Evolutionary conservation across 1,140 invertebrate genomes (phyloP).

Genomic region (Zaprionus capensis): DNA sequence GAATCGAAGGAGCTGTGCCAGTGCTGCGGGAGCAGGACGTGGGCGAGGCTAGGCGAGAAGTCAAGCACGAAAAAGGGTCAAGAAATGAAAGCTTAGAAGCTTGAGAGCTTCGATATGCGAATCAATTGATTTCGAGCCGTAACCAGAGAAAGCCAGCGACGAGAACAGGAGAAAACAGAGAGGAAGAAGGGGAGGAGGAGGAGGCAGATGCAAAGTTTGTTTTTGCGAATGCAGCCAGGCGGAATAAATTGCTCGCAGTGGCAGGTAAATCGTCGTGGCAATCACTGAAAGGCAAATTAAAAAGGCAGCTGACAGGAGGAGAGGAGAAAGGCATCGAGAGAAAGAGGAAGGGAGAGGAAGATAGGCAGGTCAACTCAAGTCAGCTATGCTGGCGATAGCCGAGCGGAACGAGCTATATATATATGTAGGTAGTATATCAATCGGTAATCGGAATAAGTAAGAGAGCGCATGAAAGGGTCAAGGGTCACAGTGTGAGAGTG

Average conservation of each 20-base stretch:
- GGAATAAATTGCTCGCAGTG: slow-evolving; percentile 77
- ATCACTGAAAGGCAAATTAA: slow-evolving; percentile 82
- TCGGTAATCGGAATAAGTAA: slow-evolving; percentile 62
- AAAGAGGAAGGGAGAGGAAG: not conserved
- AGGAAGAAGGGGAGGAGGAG: not conserved
- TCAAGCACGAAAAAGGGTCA: slow-evolving; percentile 81
- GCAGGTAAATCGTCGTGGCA: slow-evolving; percentile 79
- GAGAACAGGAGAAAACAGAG: not conserved
- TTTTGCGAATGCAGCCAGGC: slow-evolving; percentile 76
- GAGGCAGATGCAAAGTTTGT: slow-evolving; percentile 67
- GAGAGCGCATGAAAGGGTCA: slow-evolving; percentile 71
- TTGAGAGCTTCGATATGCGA: slow-evolving; percentile 66
- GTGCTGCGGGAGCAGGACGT: not conserved
- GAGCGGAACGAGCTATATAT: slow-evolving; percentile 28
- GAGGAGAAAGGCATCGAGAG: not conserved
- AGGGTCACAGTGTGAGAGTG: slow-evolving; percentile 35
- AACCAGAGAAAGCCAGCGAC: slow-evolving; percentile 42
- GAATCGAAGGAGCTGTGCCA: not conserved
- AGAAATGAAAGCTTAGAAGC: slow-evolving; percentile 52
- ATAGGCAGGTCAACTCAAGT: slow-evolving; percentile 38
- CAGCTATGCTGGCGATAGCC: slow-evolving; percentile 34
- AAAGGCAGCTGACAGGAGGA: slow-evolving; percentile 42
- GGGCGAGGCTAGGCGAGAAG: slow-evolving; percentile 52
- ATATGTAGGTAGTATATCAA: slow-evolving; percentile 50
- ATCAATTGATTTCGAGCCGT: slow-evolving; percentile 76